These are phyloP conservation scores for Coracopsis vasa DNA, from an alignment of 2,113 vertebrate species.

Conservation along the genomic window DNA sequence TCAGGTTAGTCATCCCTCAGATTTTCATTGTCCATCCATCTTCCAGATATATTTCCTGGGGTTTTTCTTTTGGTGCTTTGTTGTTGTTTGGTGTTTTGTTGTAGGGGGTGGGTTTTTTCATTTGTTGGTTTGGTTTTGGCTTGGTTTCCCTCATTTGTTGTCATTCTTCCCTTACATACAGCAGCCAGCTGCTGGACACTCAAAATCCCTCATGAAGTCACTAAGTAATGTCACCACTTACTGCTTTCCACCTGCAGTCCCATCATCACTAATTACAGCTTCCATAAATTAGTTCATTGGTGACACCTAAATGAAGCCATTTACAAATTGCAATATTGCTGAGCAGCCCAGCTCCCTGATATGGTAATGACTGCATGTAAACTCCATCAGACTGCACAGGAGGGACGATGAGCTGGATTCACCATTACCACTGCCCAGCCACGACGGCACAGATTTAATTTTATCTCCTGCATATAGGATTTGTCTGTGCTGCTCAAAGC, in stretches of 20 bases:
- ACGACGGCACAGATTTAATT: not conserved
- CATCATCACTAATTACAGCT: conserved; percentile 28
- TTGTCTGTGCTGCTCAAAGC: not conserved
- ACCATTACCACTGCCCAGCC: not conserved
- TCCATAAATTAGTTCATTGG: conserved; percentile 40
- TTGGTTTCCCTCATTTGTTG: not conserved
- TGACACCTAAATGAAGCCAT: conserved; percentile 51
- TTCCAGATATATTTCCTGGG: not conserved
- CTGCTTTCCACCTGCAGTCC: conserved; percentile 34
- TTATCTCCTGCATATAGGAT: not conserved
- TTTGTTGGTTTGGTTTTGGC: too few species aligned
- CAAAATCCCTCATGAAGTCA: conserved; percentile 2
- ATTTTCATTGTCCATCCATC: not conserved
- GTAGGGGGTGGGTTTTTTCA: not conserved
- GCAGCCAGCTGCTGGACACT: not conserved
- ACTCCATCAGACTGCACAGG: not conserved
- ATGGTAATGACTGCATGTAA: not conserved
- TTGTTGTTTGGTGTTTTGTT: not conserved
- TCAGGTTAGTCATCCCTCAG: not conserved
- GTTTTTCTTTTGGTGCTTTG: not conserved
- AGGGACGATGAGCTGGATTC: not conserved
- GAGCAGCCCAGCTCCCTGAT: not conserved
- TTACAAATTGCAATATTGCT: conserved; percentile 9
- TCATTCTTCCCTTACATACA: not conserved
- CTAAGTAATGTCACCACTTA: conserved; percentile 35